Evolutionary conservation across 2,797 vertebrate species (phyloP), one percentile per base, ranked within the genome.

Genomic region (Spinibarbus caldwelli): DNA sequence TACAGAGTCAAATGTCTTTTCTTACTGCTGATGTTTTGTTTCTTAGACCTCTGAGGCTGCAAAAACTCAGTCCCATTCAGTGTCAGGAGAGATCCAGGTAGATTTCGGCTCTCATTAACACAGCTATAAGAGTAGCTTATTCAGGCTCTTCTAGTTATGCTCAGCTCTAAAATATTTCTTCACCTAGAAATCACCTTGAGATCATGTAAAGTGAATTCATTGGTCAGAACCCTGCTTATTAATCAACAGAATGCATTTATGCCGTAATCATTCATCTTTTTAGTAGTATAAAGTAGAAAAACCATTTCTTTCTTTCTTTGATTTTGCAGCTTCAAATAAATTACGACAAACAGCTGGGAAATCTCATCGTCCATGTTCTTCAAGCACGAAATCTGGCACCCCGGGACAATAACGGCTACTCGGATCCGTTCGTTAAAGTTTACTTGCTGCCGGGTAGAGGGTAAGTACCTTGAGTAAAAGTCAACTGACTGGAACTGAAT

Each of bases 1-100:
- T 29, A 76, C 12, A 49, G 2, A 68, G 5, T 82, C 36, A 45
- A 36, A 78, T 47, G 3, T 29, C 1, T 67, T 68, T 41, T 70
- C 7, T 70, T 38, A 49, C 36, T 68, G 52, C 64, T 68, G 45
- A 90, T 91, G 57, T 91, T 90, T 86, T 94, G 90, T 19, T 87
- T 36, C 43, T 47, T 93, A 99, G 98, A 94, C 96, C 59, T 89
- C 95, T 0, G 98, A 99, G 90, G 93, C 92, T 82, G 87, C 91
- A 0, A 99, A 98, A 91, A 93, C 93, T 86, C 94, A 94, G 89
- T 94, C 96, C 64, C 96, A 99, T 87, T 96, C 96, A 15, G 92
- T 99, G 91, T 97, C 97, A n/a, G 98, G 98, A 92, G 98, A 99
- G 93, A 98, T 99, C 92, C 98, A 99, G 97, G 98, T 99, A 94